Conservation (phyloP, 1,140 invertebrate genomes). For the Drosophila bipectinata region DNA sequence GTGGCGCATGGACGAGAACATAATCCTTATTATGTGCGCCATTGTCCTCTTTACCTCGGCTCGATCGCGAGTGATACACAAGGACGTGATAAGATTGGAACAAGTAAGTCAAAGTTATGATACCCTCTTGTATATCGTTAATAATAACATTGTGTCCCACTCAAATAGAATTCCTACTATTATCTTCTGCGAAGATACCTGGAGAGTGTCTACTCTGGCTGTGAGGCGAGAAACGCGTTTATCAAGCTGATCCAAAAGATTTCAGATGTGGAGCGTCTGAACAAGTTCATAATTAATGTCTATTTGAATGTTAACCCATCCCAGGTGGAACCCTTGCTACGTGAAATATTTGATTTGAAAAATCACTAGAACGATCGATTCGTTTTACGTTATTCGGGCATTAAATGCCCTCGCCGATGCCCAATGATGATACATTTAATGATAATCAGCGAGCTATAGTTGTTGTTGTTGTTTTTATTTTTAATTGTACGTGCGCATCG, state of each 20-base stretch:
- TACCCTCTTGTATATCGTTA: not conserved
- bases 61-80: conserved; percentile 91
- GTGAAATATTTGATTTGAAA: conserved; percentile 97
- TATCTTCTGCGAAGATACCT: conserved; percentile 93
- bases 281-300: conserved; percentile 91
- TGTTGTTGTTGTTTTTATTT: conserved; percentile 61
- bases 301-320: conserved; percentile 95
- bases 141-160: not conserved
- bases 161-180: conserved; percentile 92
- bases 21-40: conserved; percentile 95
- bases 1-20: conserved; percentile 93
- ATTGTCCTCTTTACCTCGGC: conserved; percentile 95
- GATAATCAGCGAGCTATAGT: conserved; percentile 53
- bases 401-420: conserved; percentile 50
- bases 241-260: conserved; percentile 94
- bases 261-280: conserved; percentile 92
- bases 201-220: conserved; percentile 92
- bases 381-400: conserved; percentile 30
- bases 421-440: conserved; percentile 32
- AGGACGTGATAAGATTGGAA: conserved; percentile 93
- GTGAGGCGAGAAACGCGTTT: conserved; percentile 93
- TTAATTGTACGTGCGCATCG: conserved; percentile 42
- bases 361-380: conserved; percentile 70
- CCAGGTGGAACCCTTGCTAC: conserved; percentile 94
- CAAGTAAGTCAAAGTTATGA: conserved; percentile 86